Conservation (phyloP, 2,113 vertebrate species). For the Cepphus grylle region DNA sequence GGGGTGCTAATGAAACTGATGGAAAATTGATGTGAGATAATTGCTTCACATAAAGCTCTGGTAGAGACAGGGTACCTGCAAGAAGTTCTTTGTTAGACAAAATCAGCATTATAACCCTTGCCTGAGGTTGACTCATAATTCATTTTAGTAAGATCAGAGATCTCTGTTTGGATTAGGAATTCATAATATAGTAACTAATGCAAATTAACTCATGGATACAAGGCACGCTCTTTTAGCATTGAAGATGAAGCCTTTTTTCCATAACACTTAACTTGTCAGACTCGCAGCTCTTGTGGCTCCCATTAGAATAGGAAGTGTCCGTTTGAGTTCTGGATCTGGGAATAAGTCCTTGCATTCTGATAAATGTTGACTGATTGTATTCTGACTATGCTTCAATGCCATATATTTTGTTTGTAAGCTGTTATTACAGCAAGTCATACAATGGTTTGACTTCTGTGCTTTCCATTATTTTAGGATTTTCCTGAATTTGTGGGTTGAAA, state of each 20-base stretch:
- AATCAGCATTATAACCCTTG: background rate
- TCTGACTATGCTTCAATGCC: background rate
- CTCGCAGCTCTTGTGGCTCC: background rate
- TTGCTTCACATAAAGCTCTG: background rate
- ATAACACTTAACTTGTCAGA: background rate
- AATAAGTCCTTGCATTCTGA: background rate
- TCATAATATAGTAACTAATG: background rate
- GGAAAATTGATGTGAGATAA: background rate
- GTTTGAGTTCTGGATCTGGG: background rate
- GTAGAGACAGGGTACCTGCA: background rate
- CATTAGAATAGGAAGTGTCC: background rate
- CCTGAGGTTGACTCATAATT: background rate
- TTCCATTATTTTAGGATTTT: background rate
- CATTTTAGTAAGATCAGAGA: background rate
- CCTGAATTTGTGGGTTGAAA: background rate
- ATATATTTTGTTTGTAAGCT: background rate
- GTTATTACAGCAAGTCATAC: background rate
- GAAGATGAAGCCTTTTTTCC: background rate
- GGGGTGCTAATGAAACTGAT: background rate
- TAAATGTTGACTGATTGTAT: background rate
- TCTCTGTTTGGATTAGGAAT: background rate
- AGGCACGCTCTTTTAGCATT: background rate
- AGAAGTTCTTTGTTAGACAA: background rate
- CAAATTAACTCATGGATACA: background rate
- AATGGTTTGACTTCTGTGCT: background rate